phyloP scores from a whole-genome alignment of 2,797 vertebrate species.

The Acropternis orthonyx region DNA sequence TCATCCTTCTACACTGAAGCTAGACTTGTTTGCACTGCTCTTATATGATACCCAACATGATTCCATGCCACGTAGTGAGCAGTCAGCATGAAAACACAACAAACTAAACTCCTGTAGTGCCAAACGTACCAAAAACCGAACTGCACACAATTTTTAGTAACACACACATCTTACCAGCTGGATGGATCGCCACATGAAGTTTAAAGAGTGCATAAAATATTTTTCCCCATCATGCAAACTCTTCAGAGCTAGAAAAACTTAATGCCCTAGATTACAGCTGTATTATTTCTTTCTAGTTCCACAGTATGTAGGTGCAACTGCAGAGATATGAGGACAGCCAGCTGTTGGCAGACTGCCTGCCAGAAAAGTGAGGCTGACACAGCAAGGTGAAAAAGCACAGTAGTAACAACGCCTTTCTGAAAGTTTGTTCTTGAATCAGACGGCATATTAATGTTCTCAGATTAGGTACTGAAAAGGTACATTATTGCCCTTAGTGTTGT shows the following conservation, averaged over 20 bases:
- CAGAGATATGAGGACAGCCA: background rate
- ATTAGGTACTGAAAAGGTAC: background rate
- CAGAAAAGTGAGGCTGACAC: background rate
- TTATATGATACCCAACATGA: background rate
- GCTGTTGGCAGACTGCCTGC: background rate
- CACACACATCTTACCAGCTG: too few species aligned
- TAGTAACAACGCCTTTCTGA: background rate
- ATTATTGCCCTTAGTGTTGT: background rate
- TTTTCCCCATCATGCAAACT: background rate
- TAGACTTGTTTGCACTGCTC: background rate
- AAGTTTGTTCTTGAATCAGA: background rate
- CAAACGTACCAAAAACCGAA: background rate
- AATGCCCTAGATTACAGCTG: background rate
- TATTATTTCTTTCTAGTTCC: background rate
- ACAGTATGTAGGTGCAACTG: background rate
- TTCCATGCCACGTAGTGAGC: accelerated
- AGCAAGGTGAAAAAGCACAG: background rate
- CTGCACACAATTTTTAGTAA: background rate
- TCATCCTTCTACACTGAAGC: background rate
- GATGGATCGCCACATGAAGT: background rate
- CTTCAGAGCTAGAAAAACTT: background rate
- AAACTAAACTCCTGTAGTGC: background rate
- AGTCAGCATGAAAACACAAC: background rate
- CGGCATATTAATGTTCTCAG: background rate
- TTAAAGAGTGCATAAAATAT: background rate